These are phyloP conservation scores for Argopecten irradians DNA, from an alignment of 1,140 invertebrate genomes.

Conservation along the genomic window DNA sequence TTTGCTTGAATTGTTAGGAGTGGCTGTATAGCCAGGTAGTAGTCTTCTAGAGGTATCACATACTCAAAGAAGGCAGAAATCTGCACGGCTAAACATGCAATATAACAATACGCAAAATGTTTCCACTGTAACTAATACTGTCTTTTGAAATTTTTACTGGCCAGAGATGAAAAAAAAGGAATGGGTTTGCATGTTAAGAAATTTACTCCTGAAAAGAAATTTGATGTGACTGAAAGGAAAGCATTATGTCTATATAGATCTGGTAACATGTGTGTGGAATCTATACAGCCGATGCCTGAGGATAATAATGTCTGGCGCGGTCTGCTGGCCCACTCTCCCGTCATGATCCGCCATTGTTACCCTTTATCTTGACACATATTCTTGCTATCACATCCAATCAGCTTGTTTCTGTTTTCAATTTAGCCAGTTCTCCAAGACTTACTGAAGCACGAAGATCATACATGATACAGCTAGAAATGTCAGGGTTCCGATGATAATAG, in stretches of 20 bases:
- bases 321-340: neutral
- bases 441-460: neutral
- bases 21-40: neutral
- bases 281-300: neutral
- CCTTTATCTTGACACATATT: neutral
- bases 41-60: neutral
- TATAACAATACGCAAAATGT: neutral
- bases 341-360: neutral
- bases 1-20: neutral
- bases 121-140: neutral
- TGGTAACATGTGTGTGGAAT: neutral
- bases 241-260: neutral
- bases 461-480: neutral
- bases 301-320: neutral
- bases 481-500: neutral
- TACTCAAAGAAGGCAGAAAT: neutral
- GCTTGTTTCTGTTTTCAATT: conserved; percentile 18
- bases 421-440: neutral
- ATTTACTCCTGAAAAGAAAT: neutral
- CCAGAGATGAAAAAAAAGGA: neutral
- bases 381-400: neutral
- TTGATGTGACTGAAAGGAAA: neutral
- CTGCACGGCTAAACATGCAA: neutral
- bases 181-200: neutral
- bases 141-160: neutral